Percentiles rank a stretch among this genome's conserved stretches.
Evolutionary conservation across 2,888 invertebrate species (phyloP).

Genomic region (Mesodorylaimus sp.): DNA sequence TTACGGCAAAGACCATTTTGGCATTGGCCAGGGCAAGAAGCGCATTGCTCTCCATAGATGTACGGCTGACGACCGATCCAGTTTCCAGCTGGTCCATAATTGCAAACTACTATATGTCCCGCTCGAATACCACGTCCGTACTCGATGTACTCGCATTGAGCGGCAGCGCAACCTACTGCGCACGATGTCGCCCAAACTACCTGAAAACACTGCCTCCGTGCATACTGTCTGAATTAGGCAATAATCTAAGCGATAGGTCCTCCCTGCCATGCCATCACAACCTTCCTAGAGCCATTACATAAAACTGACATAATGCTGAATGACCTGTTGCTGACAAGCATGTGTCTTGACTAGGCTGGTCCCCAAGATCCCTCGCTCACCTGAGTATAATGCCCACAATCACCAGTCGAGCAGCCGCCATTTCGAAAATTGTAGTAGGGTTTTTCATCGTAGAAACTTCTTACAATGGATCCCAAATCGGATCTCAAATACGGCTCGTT

Average conservation of each 20-base stretch:
- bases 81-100: conserved; percentile 14
- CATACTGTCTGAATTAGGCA: too few relatives aligned
- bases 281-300: too few relatives aligned
- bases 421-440: conserved; percentile 8
- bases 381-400: conserved; percentile 13
- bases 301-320: too few relatives aligned
- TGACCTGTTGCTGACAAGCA: too few relatives aligned
- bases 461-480: conserved; percentile 5
- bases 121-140: conserved; percentile 7
- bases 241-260: too few relatives aligned
- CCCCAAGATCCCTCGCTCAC: not conserved
- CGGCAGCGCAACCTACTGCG: conserved; percentile 14
- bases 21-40: too few relatives aligned
- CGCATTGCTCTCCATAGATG: too few relatives aligned
- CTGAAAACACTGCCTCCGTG: too few relatives aligned
- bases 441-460: conserved; percentile 13
- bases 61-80: too few relatives aligned
- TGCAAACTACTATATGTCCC: conserved; percentile 12
- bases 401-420: conserved; percentile 3
- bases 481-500: conserved; percentile 6
- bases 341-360: too few relatives aligned
- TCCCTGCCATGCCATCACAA: too few relatives aligned
- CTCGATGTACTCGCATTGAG: conserved; percentile 10
- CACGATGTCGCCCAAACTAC: conserved; percentile 13
- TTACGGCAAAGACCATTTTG: too few relatives aligned